Evolutionary conservation across 1,140 invertebrate genomes (phyloP).

Genomic region (Papilio polyxenes): DNA sequence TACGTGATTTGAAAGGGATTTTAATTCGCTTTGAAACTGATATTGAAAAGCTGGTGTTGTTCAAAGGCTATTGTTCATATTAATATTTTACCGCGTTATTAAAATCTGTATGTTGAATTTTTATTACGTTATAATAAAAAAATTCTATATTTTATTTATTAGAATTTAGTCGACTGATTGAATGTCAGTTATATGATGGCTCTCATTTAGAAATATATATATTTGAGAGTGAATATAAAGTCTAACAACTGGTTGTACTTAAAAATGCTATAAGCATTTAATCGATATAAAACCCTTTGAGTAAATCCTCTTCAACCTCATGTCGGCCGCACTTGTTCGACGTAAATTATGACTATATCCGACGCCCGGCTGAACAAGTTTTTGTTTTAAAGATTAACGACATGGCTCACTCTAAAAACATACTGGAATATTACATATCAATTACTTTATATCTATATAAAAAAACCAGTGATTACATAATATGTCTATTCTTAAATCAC

Average conservation of each 20-base stretch:
- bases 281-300: conserved; percentile 15
- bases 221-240: neutral
- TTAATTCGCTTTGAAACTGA: conserved; percentile 20
- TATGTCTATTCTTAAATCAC: too few relatives aligned
- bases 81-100: neutral
- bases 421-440: neutral
- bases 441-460: neutral
- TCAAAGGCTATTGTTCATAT: conserved; percentile 19
- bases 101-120: neutral
- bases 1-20: conserved; percentile 20
- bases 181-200: too few relatives aligned
- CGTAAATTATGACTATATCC: conserved; percentile 18
- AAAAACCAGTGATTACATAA: too few relatives aligned
- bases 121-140: neutral
- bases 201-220: neutral
- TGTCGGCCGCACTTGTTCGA: conserved; percentile 21
- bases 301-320: conserved; percentile 15
- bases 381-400: conserved; percentile 28
- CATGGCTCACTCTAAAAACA: conserved; percentile 18
- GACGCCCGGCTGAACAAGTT: conserved; percentile 10
- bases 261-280: neutral
- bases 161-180: too few relatives aligned
- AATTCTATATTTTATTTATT: neutral
- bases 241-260: neutral
- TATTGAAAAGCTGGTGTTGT: neutral